A percentile compares a stretch with the other conserved stretches of the same genome.
These are phyloP conservation scores for Euzetes globulus DNA, from an alignment of 2,888 invertebrate species.

Conservation along the genomic window DNA sequence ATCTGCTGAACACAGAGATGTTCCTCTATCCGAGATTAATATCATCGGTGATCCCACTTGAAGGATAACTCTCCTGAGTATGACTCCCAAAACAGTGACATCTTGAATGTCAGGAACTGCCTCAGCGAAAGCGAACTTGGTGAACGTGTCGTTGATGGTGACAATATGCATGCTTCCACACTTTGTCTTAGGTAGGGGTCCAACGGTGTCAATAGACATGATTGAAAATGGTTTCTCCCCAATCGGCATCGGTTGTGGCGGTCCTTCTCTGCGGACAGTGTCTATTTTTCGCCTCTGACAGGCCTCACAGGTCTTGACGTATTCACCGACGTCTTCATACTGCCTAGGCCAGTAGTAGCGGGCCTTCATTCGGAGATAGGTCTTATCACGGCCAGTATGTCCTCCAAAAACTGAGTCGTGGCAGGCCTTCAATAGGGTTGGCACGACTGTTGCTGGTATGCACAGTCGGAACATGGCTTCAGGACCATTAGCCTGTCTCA, in stretches of 20 bases:
- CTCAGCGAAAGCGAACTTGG: not conserved
- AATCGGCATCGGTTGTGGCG: not conserved
- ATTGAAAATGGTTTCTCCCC: not conserved
- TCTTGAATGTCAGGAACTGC: not conserved
- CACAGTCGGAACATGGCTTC: not conserved
- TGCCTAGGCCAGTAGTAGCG: not conserved
- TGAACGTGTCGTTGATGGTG: not conserved
- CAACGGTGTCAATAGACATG: not conserved
- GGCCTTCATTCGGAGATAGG: not conserved
- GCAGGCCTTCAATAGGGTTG: not conserved
- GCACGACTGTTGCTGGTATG: not conserved
- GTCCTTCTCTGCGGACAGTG: not conserved
- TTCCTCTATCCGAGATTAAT: not conserved
- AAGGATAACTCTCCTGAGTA: not conserved
- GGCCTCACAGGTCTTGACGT: not conserved
- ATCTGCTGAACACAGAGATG: not conserved
- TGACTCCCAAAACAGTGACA: not conserved
- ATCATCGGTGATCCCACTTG: not conserved
- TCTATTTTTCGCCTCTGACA: not conserved
- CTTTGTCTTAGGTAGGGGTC: not conserved
- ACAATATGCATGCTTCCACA: too few relatives aligned
- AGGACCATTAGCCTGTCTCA: too few relatives aligned
- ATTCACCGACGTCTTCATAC: not conserved
- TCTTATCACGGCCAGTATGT: not conserved
- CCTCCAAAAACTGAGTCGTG: not conserved